Evolutionary conservation across 2,113 vertebrate genomes (phyloP), one percentile per base, ranked within the genome.

Genomic region (Callionymus lyra): DNA sequence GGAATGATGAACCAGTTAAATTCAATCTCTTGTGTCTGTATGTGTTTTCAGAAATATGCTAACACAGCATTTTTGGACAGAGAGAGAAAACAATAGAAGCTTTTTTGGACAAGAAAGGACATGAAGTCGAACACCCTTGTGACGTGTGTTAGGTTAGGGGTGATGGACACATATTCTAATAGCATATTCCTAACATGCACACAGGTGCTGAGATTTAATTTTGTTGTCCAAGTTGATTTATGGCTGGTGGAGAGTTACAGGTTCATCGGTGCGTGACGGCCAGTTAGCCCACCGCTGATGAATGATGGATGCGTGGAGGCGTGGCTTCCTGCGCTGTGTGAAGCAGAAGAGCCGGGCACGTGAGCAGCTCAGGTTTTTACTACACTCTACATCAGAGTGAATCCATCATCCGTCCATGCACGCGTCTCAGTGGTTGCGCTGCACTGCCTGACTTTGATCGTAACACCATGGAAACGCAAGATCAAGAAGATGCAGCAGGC

Each of bases 391-490:
- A 61, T 44, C 46, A 44, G 38, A 40, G 46, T 27, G 54, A 64
- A 46, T 15, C 31, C 38, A 67, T 63, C 50, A 47, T 39, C 31
- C 16, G 36, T 57, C 10, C 21, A 18, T 34, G 48, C 38, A 12
- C 4, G 4, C 21, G 21, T 27, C 21, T 27, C 8, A 27, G 4
- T 4, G 39, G 32, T 36, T 45, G 38, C 17, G 43, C 43, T 42
- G 35, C 48, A 19, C 33, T 9, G 56, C 34, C 27, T 27, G 39
- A 56, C 55, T 69, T 59, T 72, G 66, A 69, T 71, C 51, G 50
- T 44, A 70, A 82, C 69, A 78, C 74, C 77, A 78, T 80, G 75
- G 75, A 19, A 78, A 82, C 70, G 5, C 12, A 39, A n/a, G 50
- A 69, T 68, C 44, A 59, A 34, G 54, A 60, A 47, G 35, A 38